Percentiles rank a stretch among this genome's conserved stretches.
phyloP scores from a whole-genome alignment of 2,113 vertebrate genomes.

The Nipponia nippon region DNA sequence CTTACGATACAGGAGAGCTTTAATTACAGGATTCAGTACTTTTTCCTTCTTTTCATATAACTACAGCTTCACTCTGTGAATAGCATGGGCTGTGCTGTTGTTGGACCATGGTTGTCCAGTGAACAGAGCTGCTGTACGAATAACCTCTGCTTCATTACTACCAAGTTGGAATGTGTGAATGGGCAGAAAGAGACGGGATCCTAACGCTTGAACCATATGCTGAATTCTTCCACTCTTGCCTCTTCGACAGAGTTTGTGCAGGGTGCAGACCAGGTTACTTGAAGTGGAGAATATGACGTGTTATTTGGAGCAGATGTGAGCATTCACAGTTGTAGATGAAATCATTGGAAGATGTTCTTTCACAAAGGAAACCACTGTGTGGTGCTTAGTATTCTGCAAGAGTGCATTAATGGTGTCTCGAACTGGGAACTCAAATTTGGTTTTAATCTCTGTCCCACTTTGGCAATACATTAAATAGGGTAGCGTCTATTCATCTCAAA shows the following conservation, averaged over 20 bases:
- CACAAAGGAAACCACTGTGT: neutral
- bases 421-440: neutral
- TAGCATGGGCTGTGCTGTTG: neutral
- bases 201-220: accelerated
- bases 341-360: neutral
- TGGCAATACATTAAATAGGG: neutral
- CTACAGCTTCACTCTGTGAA: neutral
- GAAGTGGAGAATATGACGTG: no score
- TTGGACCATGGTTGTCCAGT: neutral
- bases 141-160: neutral
- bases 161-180: neutral
- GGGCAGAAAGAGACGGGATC: neutral
- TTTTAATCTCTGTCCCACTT: neutral
- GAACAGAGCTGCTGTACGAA: accelerated
- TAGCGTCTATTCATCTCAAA: neutral
- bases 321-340: neutral
- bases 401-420: neutral
- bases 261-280: neutral
- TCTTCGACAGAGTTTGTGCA: neutral
- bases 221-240: neutral
- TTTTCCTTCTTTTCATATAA: neutral
- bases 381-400: neutral
- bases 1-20: neutral
- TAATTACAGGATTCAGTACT: neutral
- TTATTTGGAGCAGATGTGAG: neutral